Base-by-base conservation (phyloP, 2,113 vertebrate species). In the Polypterus bichir region DNA sequence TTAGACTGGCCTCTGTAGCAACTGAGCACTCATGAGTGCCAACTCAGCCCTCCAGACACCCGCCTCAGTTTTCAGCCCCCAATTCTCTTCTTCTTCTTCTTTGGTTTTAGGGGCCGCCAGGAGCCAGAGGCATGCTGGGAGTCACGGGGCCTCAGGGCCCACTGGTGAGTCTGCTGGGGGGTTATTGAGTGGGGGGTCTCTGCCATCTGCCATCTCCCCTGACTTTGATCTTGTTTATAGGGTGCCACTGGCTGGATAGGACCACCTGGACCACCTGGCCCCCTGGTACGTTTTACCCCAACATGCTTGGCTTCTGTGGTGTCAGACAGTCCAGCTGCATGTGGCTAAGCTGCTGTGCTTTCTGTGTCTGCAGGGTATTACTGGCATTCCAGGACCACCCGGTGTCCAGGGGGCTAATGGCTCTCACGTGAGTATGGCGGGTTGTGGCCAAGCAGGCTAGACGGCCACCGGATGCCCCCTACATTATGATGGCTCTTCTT, bases 331-430 rank as follows among this genome's bases (percentile, higher is more conserved):
- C 9, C 49, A 51, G 49, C 27, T 27, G 27, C 27, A 27, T 27
- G 27, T 27, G 27, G 27, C 27, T 27, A 27, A 27, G 27, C 27
- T 27, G 49, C 49, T 9, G 6, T 51, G 49, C 49, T 51, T 48
- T 62, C 3, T 59, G 44, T 59, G 10, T 0, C 46, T 59, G 52
- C 65, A 94, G 92, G 91, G 91, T 0, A 69, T 83, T 7, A 65
- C 77, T 0, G 91, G 91, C 47, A 57, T 71, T 11, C 85, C 84
- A 0, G 92, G 92, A 9, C 6, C 47, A 0, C 56, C 82, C 0
- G 92, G 92, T 0, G 70, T 70, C 59, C 85, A 70, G 68, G 92
- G 92, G 5, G 62, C 73, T 62, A 90, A 89, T 3, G 90, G 91
- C 60, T 90, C 88, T 3, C 82, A 86, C 86, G 91, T 92, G 59